Conservation (phyloP, 2,888 invertebrate genomes). For the Empis livida region DNA sequence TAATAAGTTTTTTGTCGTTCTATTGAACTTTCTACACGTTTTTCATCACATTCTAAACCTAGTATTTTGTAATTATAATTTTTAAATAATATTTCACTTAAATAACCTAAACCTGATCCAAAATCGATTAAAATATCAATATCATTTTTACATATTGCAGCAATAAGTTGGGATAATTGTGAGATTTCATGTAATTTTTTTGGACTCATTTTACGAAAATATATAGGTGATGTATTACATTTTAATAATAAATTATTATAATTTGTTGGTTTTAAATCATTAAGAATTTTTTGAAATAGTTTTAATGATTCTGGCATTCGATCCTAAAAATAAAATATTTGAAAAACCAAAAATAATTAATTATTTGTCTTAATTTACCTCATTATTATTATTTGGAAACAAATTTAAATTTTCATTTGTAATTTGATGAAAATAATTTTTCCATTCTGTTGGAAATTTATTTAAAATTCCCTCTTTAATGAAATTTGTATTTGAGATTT, state of each 20-base stretch:
- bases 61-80: slow-evolving; percentile 45
- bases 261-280: slow-evolving; percentile 14
- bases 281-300: slow-evolving; percentile 27
- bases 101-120: slow-evolving; percentile 64
- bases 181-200: slow-evolving; percentile 64
- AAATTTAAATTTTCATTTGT: slow-evolving; percentile 37
- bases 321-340: slow-evolving; percentile 21
- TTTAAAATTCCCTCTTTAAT: slow-evolving; percentile 42
- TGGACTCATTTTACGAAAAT: slow-evolving; percentile 33
- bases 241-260: slow-evolving; percentile 2
- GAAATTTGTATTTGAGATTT: slow-evolving; percentile 51
- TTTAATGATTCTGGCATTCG: slow-evolving; percentile 34
- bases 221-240: slow-evolving; percentile 12
- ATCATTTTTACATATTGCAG: slow-evolving; percentile 21
- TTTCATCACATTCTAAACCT: slow-evolving; percentile 51
- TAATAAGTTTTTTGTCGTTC: slow-evolving; percentile 44
- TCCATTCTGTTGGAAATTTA: slow-evolving; percentile 42
- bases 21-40: slow-evolving; percentile 43
- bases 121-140: slow-evolving; percentile 52
- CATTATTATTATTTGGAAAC: slow-evolving; percentile 29
- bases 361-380: slow-evolving; percentile 16
- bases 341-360: neutral
- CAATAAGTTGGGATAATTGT: slow-evolving; percentile 41
- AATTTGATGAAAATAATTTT: slow-evolving; percentile 33
- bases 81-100: slow-evolving; percentile 51